A percentile compares a stretch with the other conserved stretches of the same genome.
These are phyloP conservation scores for Ceyx margarethae DNA, from an alignment of 2,113 vertebrate species.

Conservation along the genomic window DNA sequence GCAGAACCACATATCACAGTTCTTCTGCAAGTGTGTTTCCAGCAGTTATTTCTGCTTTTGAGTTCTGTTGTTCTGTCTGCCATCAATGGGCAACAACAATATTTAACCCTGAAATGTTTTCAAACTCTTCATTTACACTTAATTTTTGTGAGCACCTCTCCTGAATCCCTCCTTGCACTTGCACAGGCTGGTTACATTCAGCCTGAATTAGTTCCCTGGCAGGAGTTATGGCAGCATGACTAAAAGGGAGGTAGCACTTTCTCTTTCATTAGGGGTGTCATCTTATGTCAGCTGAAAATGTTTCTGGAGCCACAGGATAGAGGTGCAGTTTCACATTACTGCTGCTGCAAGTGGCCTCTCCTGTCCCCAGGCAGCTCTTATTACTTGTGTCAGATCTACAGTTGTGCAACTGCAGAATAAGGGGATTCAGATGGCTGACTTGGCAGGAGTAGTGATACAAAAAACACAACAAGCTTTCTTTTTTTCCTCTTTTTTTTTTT, in stretches of 20 bases:
- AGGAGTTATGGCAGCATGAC: not conserved
- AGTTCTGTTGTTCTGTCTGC: not conserved
- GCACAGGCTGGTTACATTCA: not conserved
- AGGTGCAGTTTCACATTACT: not conserved
- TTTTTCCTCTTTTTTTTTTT: too few relatives aligned
- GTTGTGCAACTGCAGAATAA: not conserved
- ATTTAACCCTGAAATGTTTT: not conserved
- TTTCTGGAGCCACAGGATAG: not conserved
- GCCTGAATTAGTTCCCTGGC: not conserved
- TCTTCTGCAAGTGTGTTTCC: not conserved
- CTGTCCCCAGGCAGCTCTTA: not conserved
- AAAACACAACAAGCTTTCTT: not conserved
- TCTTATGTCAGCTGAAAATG: not conserved
- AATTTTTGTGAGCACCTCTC: not conserved
- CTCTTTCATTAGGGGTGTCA: not conserved
- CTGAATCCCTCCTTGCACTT: not conserved
- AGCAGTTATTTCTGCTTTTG: not conserved
- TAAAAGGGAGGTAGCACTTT: not conserved
- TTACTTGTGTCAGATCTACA: not conserved
- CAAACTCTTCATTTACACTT: not conserved
- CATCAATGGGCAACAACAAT: not conserved
- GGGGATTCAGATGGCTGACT: not conserved
- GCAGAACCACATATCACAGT: not conserved
- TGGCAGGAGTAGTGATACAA: not conserved
- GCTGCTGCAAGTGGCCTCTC: not conserved